A percentile compares a stretch with the other conserved stretches of the same genome.
These are phyloP conservation scores for Telmatochromis sp. DNA, from an alignment of 2,113 vertebrate genomes.

Conservation along the genomic window DNA sequence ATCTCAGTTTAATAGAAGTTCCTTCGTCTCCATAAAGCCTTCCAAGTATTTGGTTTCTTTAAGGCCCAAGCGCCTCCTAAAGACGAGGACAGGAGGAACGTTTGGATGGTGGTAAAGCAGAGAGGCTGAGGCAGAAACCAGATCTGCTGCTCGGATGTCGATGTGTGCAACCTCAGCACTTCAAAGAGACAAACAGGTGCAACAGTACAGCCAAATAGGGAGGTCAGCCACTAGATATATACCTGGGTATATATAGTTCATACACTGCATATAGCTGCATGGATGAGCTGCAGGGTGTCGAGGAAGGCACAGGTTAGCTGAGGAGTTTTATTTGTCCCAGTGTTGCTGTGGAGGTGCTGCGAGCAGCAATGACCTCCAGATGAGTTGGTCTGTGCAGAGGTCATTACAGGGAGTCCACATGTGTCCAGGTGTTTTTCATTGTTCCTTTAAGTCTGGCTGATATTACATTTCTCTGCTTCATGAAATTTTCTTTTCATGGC, in stretches of 20 bases:
- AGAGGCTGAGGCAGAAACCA: background rate
- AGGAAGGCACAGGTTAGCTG: background rate
- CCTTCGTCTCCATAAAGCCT: background rate
- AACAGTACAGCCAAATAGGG: background rate
- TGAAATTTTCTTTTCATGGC: background rate
- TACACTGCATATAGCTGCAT: background rate
- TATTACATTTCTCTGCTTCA: background rate
- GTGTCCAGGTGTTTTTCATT: background rate
- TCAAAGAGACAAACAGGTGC: background rate
- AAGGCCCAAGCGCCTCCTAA: background rate
- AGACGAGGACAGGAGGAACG: rapidly evolving
- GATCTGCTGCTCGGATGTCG: background rate
- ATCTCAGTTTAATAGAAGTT: background rate
- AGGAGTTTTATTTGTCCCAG: constrained; percentile 8
- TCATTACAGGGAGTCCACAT: background rate
- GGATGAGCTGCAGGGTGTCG: background rate
- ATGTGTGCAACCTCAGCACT: background rate
- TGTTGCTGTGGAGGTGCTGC: constrained; percentile 34
- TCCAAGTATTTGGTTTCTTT: background rate
- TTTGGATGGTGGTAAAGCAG: background rate
- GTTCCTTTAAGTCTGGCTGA: background rate
- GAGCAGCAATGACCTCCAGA: background rate
- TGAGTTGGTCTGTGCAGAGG: background rate
- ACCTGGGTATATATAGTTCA: background rate
- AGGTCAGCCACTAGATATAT: background rate